Conservation (phyloP, 2,888 invertebrate genomes). For the Philereme transversata region DNA sequence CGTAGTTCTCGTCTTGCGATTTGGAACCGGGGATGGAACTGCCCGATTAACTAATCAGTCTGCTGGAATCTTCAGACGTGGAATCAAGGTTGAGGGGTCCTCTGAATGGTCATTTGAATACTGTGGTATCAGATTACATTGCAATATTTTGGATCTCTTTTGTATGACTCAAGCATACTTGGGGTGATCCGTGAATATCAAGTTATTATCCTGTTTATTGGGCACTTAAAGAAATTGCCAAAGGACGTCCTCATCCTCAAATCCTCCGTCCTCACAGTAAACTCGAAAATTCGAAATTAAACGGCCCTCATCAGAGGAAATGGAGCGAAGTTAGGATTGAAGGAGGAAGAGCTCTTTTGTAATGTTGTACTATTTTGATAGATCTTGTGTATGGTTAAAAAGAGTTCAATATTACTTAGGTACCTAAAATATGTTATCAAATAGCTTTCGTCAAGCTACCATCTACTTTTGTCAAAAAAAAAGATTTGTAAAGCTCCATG, state of each 20-base stretch:
- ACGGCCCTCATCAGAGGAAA: conserved; percentile 23
- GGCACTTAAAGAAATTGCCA: conserved; percentile 25
- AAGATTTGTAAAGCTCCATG: conserved; percentile 8
- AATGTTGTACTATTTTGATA: too few species aligned
- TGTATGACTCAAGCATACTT: conserved; percentile 2
- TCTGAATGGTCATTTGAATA: not conserved
- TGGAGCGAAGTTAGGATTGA: conserved; percentile 18
- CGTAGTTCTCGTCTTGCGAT: too few species aligned
- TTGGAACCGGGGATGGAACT: too few species aligned
- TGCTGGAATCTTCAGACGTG: too few species aligned
- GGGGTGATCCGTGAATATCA: conserved; percentile 8
- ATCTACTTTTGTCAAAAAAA: not conserved
- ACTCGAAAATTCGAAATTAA: conserved; percentile 32
- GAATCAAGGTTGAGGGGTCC: not conserved
- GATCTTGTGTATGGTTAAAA: too few species aligned
- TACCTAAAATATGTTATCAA: too few species aligned
- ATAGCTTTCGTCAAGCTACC: too few species aligned
- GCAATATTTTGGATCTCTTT: not conserved
- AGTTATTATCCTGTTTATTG: conserved; percentile 24
- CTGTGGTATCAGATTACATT: not conserved
- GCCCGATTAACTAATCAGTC: too few species aligned
- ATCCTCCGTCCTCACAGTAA: conserved; percentile 15
- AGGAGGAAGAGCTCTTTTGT: not conserved
- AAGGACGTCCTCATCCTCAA: conserved; percentile 23
- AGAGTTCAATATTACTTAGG: too few species aligned